These are phyloP conservation scores for Gymnobelideus leadbeateri DNA, from an alignment of 2,113 vertebrate species.

Conservation along the genomic window DNA sequence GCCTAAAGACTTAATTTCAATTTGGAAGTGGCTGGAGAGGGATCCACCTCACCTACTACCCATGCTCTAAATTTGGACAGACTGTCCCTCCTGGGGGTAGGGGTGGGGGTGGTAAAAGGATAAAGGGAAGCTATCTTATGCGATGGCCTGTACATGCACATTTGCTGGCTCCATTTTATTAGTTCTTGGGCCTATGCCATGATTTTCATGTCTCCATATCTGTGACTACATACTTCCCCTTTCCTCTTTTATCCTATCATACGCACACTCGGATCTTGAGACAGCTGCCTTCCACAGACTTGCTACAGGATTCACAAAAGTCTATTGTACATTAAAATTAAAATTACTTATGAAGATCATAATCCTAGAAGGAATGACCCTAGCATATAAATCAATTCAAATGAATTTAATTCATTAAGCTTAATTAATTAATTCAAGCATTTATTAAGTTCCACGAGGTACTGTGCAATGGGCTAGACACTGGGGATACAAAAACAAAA, in stretches of 20 bases:
- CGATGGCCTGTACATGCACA: neutral
- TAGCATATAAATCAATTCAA: neutral
- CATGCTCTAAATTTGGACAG: neutral
- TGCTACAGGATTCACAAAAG: neutral
- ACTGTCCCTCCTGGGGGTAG: neutral
- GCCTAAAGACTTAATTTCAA: neutral
- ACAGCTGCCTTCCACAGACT: neutral
- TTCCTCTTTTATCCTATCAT: neutral
- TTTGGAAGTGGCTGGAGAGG: neutral
- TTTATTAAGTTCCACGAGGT: neutral
- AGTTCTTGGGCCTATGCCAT: neutral
- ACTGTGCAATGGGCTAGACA: neutral
- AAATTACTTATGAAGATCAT: neutral
- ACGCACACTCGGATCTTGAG: neutral
- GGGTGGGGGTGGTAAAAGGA: neutral
- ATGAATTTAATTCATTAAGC: neutral
- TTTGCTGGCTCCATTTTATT: neutral
- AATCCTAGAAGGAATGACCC: neutral
- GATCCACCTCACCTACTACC: neutral
- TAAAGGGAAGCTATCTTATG: neutral
- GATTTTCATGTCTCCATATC: neutral
- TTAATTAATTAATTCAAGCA: neutral
- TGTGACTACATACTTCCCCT: neutral
- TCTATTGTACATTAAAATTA: neutral
- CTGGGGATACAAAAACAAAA: neutral